Evolutionary conservation across 2,888 invertebrate genomes (phyloP).

Genomic region (Scaptodrosophila latifasciaeformis): DNA sequence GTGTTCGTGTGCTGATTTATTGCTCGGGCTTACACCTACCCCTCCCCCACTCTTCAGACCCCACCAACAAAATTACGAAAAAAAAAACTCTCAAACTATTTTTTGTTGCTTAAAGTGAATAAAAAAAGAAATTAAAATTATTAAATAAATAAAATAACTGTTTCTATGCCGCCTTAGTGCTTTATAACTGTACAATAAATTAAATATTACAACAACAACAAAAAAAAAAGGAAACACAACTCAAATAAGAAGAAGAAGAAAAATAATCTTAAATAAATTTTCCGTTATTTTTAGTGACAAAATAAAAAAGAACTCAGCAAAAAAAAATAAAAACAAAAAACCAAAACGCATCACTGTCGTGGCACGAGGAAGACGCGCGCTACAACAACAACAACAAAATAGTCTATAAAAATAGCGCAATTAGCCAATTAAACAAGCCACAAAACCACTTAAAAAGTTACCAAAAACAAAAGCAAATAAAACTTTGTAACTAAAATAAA

Average conservation of each 20-base stretch:
- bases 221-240: conserved; percentile 6
- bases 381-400: conserved; percentile 4
- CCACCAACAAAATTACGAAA: conserved; percentile 2
- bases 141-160: conserved; percentile 34
- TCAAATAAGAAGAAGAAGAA: conserved; percentile 7
- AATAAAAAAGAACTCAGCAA: conserved; percentile 9
- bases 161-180: conserved; percentile 63
- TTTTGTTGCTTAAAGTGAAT: too few relatives aligned
- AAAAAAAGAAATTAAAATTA: conserved; percentile 37
- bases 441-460: conserved; percentile 24
- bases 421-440: conserved; percentile 52
- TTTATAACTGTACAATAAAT: conserved; percentile 67
- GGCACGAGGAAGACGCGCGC: background rate
- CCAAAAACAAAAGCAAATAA: conserved; percentile 27
- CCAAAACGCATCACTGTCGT: background rate
- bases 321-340: too few relatives aligned
- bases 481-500: conserved; percentile 25
- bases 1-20: conserved; percentile 16
- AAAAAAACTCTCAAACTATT: conserved; percentile 29
- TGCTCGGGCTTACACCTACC: conserved; percentile 3
- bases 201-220: conserved; percentile 1
- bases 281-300: conserved; percentile 5
- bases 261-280: conserved; percentile 11
- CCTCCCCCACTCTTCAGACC: conserved; percentile 1
- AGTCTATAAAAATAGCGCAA: conserved; percentile 55